phyloP scores from a whole-genome alignment of 2,113 vertebrate genomes.

The Dipodomys spectabilis region DNA sequence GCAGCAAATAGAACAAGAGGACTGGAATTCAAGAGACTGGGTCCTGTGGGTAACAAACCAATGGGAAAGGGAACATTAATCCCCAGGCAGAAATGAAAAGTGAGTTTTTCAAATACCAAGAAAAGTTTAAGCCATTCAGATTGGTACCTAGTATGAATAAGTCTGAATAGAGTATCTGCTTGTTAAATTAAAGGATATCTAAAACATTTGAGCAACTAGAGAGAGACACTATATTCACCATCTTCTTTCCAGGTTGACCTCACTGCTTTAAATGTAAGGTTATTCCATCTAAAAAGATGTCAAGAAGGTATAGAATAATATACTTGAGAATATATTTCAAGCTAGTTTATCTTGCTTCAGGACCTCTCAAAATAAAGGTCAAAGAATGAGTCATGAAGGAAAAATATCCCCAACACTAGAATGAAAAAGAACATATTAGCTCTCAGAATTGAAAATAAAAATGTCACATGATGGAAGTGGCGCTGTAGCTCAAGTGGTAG shows the following conservation, averaged over 20 bases:
- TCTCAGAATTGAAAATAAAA: slow-evolving; percentile 29
- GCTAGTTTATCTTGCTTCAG: slow-evolving; percentile 34
- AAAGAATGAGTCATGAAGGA: slow-evolving; percentile 6
- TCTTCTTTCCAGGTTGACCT: neutral
- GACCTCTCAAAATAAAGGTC: slow-evolving; percentile 30
- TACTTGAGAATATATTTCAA: neutral
- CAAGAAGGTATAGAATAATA: slow-evolving; percentile 3
- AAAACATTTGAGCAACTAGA: neutral
- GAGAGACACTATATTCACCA: neutral
- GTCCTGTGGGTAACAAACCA: neutral
- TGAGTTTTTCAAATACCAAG: neutral
- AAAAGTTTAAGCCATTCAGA: neutral
- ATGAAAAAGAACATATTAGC: slow-evolving; percentile 1
- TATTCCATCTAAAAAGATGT: slow-evolving; percentile 29
- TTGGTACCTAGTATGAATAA: neutral
- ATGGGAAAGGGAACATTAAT: neutral
- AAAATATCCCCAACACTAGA: neutral
- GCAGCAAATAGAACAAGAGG: neutral
- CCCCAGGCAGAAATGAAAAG: neutral
- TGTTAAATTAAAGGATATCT: neutral
- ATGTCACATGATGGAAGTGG: neutral
- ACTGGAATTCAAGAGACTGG: slow-evolving; percentile 2
- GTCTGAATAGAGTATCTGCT: neutral
- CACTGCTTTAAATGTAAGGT: neutral
- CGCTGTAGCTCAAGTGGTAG: too few relatives aligned